These are phyloP conservation scores for Neodiprion pinetum DNA, from an alignment of 1,140 invertebrate species.

Conservation along the genomic window DNA sequence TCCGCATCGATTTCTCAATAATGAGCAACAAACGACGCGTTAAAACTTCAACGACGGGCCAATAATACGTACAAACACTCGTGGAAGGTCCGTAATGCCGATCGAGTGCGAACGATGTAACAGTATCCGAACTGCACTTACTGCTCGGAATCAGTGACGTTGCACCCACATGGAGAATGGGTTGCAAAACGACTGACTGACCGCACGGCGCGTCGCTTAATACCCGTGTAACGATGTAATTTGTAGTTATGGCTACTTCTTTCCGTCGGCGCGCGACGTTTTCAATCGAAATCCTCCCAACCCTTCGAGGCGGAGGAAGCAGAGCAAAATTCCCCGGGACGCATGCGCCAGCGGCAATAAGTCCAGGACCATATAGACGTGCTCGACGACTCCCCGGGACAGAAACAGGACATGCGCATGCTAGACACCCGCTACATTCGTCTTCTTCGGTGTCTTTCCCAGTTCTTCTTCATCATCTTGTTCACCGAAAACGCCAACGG, in stretches of 20 bases:
- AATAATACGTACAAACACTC: not conserved
- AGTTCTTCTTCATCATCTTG: no score
- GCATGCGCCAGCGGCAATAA: slow-evolving; percentile 3
- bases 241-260: slow-evolving; percentile 43
- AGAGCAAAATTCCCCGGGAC: not conserved
- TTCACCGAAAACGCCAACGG: no score
- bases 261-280: slow-evolving; percentile 13
- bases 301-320: not conserved
- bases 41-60: not conserved
- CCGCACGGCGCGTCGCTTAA: slow-evolving; percentile 44
- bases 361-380: slow-evolving; percentile 11
- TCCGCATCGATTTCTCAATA: not conserved
- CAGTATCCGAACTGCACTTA: no score
- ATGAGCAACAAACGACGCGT: not conserved
- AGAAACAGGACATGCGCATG: no score
- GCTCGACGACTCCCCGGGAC: not conserved
- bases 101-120: no score
- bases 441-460: no score
- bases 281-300: slow-evolving; percentile 10
- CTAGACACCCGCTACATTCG: no score
- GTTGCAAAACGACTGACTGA: slow-evolving; percentile 23
- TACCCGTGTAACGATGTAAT: slow-evolving; percentile 56
- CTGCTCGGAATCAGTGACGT: no score
- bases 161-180: no score
- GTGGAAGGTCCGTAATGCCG: not conserved